These are phyloP conservation scores for Cenopis cana DNA, from an alignment of 2,888 invertebrate species.

Conservation along the genomic window DNA sequence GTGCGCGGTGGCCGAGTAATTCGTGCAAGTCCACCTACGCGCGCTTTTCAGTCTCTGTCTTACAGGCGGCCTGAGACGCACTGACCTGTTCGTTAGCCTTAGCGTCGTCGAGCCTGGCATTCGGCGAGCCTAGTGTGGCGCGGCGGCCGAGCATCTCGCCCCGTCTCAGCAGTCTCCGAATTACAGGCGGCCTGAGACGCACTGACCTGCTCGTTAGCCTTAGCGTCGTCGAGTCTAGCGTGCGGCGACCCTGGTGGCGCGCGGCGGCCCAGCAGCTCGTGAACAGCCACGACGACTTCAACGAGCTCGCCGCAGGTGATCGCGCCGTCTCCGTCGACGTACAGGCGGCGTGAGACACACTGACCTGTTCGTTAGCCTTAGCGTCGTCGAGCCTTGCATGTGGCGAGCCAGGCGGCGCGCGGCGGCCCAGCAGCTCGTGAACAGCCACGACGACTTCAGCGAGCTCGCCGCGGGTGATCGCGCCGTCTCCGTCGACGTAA, in stretches of 20 bases:
- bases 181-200: no score
- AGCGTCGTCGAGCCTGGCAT: conserved; percentile 68
- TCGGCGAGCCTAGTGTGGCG: conserved; percentile 88
- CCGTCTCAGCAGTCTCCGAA: no score
- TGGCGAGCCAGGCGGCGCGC: conserved; percentile 88
- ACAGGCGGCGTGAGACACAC: background rate
- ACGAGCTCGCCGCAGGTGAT: no score
- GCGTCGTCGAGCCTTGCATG: conserved; percentile 76
- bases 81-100: background rate
- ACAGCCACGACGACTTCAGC: conserved; percentile 87
- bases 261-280: conserved; percentile 94
- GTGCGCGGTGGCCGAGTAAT: conserved; percentile 88
- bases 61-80: no score
- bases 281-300: conserved; percentile 89
- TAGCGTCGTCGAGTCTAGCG: conserved; percentile 66
- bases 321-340: no score
- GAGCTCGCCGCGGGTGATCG: no score
- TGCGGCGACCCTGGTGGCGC: conserved; percentile 88
- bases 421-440: conserved; percentile 94
- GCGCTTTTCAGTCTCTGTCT: no score
- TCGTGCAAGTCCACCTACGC: no score
- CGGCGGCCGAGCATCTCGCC: conserved; percentile 86
- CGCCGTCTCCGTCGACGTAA: no score
- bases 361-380: background rate
- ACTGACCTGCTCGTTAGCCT: background rate